Base-by-base conservation (phyloP, 1,140 invertebrate species). In the Solenopsis invicta region DNA sequence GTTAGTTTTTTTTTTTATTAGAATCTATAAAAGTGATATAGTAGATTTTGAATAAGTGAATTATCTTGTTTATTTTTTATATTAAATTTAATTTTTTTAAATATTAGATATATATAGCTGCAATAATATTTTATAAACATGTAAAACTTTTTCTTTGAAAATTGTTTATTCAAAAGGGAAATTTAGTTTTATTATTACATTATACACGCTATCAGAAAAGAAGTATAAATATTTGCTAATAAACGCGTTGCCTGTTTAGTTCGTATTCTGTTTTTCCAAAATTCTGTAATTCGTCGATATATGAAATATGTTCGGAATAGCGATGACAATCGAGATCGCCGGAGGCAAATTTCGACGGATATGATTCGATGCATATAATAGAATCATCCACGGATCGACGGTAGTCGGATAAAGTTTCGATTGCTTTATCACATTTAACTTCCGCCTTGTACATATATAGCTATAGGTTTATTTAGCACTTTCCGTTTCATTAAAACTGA, bases 361-460 rank as follows among this genome's bases (percentile, higher is more conserved):
- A 67, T 61, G 41, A 37, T 61, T 72, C 37, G 13, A 74, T 61
- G 67, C 80, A 61, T 61, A 29, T 48, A 84, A 84, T 62, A 54
- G 56, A 84, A 84, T 84, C 41, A 82, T 82, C 3, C 24, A 81
- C 12, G 67, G 69, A 67, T 80, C 62, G 48, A 37, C 9, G 54
- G 16, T 59, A 72, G 66, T 48, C 41, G 52, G 18, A 45, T 84
- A 13, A 84, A 84, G 54, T 67, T 80, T 80, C 48, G 76, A 48
- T 82, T 82, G 41, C 54, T 82, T 61, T 52, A 69, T 52, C 48
- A 54, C 13, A 69, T 67, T 37, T 61, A 82, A 74, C 67, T 61
- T 74, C 72, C 24, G 45, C 9, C 37, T 82, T 61, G 24, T 29
- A 21, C 34, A 48, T 50, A 21, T 48, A 48, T 50, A 82, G 29